Base-by-base conservation (phyloP, 64 coral and sea anemone species). In the Dendrophyllia cribrosa region DNA sequence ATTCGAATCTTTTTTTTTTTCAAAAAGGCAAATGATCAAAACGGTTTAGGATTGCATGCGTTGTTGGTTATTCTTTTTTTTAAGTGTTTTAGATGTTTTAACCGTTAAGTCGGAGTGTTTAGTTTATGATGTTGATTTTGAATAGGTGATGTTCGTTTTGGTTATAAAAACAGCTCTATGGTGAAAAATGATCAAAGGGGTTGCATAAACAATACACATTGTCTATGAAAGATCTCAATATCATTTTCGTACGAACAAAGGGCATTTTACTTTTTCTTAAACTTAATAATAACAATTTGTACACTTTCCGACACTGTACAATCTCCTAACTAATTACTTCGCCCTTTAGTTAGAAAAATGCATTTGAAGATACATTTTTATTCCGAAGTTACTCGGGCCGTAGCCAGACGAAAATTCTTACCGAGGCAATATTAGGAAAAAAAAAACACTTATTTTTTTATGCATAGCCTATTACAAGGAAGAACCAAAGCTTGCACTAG, bases 151-250 rank as follows among this genome's bases (percentile, higher is more conserved):
- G 60, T 68, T 67, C 60, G 62, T 47, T 51, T 84, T 68, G 26
- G 80, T 68, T 51, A 66, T 1, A 46, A 83, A 82, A 84, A 84
- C 9, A 21, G 19, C 9, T 23, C 44, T 5, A 51, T 44, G 13
- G 44, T 14, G 10, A n/a, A 63, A 65, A 51, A 12, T 20, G 58
- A 82, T 65, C 58, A 47, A 82, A 68, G 21, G 34, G 80, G 67
- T 68, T 84, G 43, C 10, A 84, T 51, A 84, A 84, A 67, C 63
- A 84, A 17, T 47, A n/a, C 79, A 64, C 79, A 61, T 26, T 14
- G 34, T 34, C 34, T 34, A 34, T 34, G 43, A 59, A 25, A 7
- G 14, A 44, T 59, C n/a, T 47, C 49, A 49, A 43, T 59, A 51
- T 64, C 5, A 21, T 65, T 23, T 34, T 49, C 79, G 7, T 25